Evolutionary conservation across 64 coral and sea anemone species (phyloP).

Genomic region (Pachyseris speciosa): DNA sequence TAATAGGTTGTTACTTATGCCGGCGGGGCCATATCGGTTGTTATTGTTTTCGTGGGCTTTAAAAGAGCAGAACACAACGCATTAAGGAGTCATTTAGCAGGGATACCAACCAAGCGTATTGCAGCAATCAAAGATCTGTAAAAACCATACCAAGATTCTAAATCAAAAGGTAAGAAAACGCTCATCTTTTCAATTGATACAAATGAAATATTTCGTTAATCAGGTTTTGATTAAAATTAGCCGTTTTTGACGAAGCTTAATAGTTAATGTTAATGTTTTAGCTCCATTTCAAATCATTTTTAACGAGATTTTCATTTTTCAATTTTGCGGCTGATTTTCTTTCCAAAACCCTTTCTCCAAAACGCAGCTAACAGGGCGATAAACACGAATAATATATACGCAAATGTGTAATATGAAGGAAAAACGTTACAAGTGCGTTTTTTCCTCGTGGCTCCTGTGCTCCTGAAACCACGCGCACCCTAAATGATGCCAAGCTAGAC

Average conservation of each 20-base stretch:
- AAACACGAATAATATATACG: too few relatives aligned
- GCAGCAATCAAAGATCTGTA: not conserved
- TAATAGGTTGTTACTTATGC: constrained; percentile 10
- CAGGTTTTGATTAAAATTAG: not conserved
- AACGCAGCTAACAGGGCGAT: too few relatives aligned
- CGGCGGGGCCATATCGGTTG: not conserved
- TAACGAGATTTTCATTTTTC: too few relatives aligned
- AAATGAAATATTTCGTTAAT: not conserved
- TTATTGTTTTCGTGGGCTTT: constrained; percentile 38
- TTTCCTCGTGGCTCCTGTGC: not conserved
- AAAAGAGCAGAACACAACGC: not conserved
- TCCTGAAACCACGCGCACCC: not conserved
- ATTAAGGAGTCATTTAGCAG: not conserved
- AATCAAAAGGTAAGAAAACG: not conserved
- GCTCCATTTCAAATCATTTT: not conserved
- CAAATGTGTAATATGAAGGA: not conserved
- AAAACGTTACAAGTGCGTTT: not conserved
- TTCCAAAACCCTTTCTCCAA: not conserved
- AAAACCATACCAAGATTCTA: not conserved
- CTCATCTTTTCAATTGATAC: not conserved
- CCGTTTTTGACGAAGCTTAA: not conserved
- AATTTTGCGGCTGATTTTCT: not conserved
- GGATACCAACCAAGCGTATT: not conserved
- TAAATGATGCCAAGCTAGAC: not conserved
- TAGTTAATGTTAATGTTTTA: too few relatives aligned